A percentile compares a stretch with the other conserved stretches of the same genome.
Evolutionary conservation across 2,888 invertebrate species (phyloP).

Genomic region (Drosophila peninsularis): DNA sequence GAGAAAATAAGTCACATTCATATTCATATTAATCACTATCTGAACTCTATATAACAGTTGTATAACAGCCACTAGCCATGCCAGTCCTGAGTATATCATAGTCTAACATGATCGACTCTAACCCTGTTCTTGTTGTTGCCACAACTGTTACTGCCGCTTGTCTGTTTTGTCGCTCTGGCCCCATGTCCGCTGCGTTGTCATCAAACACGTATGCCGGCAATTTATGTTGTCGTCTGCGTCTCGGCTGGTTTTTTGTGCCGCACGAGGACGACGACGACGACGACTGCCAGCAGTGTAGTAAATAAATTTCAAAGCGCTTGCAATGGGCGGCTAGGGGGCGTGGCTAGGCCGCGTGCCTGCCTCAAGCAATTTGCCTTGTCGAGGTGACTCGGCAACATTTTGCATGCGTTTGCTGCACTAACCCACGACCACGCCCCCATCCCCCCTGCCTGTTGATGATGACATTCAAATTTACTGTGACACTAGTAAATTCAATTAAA

Average conservation of each 20-base stretch:
- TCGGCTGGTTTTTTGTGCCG: constrained; percentile 31
- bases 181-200: constrained; percentile 59
- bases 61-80: too few species aligned
- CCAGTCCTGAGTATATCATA: neutral
- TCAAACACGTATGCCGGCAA: constrained; percentile 75
- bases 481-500: constrained; percentile 78
- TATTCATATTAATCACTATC: too few species aligned
- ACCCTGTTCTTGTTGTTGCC: neutral
- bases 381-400: constrained; percentile 63
- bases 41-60: too few species aligned
- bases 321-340: constrained; percentile 46
- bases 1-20: too few species aligned
- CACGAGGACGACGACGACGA: constrained; percentile 22
- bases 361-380: constrained; percentile 58
- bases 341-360: constrained; percentile 23
- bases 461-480: constrained; percentile 72
- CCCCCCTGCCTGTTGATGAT: constrained; percentile 46
- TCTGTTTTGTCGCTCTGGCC: constrained; percentile 29
- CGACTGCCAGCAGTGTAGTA: constrained; percentile 56
- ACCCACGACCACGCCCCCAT: neutral
- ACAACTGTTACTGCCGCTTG: constrained; percentile 33
- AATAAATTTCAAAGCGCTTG: constrained; percentile 72
- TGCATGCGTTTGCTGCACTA: constrained; percentile 19
- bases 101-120: neutral
- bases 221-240: constrained; percentile 68